Evolutionary conservation across 2,888 invertebrate genomes (phyloP).

Genomic region (Hydrotaea cyrtoneurina): DNA sequence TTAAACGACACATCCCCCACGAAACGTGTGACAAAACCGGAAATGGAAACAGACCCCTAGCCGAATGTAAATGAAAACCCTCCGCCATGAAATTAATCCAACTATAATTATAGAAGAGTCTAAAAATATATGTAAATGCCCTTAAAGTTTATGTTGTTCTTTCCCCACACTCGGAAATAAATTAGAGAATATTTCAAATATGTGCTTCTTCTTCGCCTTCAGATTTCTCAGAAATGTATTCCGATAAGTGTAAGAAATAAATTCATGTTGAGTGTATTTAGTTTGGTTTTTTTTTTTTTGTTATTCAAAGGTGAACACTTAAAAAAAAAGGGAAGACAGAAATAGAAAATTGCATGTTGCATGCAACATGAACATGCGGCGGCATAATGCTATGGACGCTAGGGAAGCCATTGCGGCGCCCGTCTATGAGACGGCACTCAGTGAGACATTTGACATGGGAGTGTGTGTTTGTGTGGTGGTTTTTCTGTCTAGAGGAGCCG

Average conservation of each 20-base stretch:
- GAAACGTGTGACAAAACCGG: too few species aligned
- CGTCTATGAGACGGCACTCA: too few species aligned
- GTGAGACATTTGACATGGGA: too few species aligned
- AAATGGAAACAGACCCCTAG: too few species aligned
- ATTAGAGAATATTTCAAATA: not conserved
- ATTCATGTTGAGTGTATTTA: too few species aligned
- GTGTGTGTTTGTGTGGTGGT: too few species aligned
- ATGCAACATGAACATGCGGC: slow-evolving; percentile 20
- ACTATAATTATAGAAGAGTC: not conserved
- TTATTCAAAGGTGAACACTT: not conserved
- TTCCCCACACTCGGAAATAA: slow-evolving; percentile 1
- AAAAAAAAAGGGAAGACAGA: not conserved
- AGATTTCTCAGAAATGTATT: not conserved
- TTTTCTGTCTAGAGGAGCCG: too few species aligned
- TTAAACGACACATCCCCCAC: too few species aligned
- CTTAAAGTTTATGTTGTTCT: not conserved
- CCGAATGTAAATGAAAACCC: too few species aligned
- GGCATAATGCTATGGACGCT: not conserved
- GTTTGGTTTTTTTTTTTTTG: too few species aligned
- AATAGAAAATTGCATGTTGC: slow-evolving; percentile 16
- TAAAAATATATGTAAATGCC: slow-evolving; percentile 3
- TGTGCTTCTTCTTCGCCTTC: not conserved
- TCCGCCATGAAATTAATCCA: not conserved
- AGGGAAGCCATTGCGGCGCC: slow-evolving; percentile 11
- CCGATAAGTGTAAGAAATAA: not conserved